phyloP scores from a whole-genome alignment of 2,113 vertebrate species.

The Centrocercus urophasianus region DNA sequence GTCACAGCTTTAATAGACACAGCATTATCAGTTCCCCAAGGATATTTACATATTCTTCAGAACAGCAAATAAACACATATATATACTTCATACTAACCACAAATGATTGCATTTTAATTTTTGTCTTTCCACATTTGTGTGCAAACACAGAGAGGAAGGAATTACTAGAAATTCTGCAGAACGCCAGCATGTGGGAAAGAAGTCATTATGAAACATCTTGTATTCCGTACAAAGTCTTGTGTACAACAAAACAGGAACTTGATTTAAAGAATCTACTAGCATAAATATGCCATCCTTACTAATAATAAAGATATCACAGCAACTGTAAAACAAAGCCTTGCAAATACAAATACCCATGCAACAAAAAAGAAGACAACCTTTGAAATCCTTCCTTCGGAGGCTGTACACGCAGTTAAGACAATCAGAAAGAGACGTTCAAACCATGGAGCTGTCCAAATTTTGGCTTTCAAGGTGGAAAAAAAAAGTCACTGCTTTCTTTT shows the following conservation, averaged over 20 bases:
- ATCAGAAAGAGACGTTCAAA: not conserved
- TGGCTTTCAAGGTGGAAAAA: not conserved
- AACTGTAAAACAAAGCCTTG: not conserved
- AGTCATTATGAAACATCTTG: not conserved
- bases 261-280: not conserved
- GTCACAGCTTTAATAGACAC: not conserved
- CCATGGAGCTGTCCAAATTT: not conserved
- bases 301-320: not conserved
- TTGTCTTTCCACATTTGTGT: not conserved
- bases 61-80: not conserved
- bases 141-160: not conserved
- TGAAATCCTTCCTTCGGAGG: not conserved
- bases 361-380: not conserved
- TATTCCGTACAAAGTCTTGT: not conserved
- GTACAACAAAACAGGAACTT: not conserved
- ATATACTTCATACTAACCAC: not conserved
- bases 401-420: not conserved
- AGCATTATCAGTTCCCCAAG: not conserved
- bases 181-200: not conserved
- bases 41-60: not conserved
- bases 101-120: not conserved
- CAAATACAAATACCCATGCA: not conserved
- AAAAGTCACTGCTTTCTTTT: not conserved
- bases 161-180: not conserved
- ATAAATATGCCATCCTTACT: not conserved